These are phyloP conservation scores for Drosophila niveifrons DNA, from an alignment of 2,888 invertebrate genomes.

Conservation along the genomic window DNA sequence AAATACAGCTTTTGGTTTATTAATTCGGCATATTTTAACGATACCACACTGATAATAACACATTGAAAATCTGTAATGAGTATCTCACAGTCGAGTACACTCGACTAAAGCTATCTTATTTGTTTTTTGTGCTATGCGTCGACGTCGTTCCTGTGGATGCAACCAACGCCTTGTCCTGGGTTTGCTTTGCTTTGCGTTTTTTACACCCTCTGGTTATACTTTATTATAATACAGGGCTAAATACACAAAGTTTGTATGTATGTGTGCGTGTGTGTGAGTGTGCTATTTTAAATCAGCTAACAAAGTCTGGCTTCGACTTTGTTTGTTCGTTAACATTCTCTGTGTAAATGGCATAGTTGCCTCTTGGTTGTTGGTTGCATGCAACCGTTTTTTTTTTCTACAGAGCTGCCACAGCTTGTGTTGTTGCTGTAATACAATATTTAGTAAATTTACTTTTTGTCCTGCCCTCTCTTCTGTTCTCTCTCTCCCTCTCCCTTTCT, in stretches of 20 bases:
- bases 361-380: conserved; percentile 68
- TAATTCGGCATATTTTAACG: too few species aligned
- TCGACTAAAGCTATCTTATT: background rate
- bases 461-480: conserved; percentile 15
- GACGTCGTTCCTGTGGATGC: conserved; percentile 30
- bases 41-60: too few species aligned
- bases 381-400: conserved; percentile 51
- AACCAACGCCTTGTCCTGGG: conserved; percentile 42
- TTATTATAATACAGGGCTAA: conserved; percentile 35
- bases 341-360: conserved; percentile 60
- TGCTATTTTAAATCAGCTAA: conserved; percentile 66
- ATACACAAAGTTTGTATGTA: conserved; percentile 1
- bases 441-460: conserved; percentile 49
- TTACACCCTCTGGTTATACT: conserved; percentile 36
- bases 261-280: conserved; percentile 8
- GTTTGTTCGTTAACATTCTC: conserved; percentile 77
- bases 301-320: conserved; percentile 64
- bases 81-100: too few species aligned
- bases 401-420: conserved; percentile 9
- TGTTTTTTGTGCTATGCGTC: conserved; percentile 37
- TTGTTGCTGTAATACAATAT: conserved; percentile 49
- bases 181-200: conserved; percentile 29
- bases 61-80: too few species aligned
- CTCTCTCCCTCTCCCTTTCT: conserved; percentile 4
- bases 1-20: too few species aligned